phyloP scores from a whole-genome alignment of 92 coral and sea anemone genomes.

The Galaxea fascicularis region DNA sequence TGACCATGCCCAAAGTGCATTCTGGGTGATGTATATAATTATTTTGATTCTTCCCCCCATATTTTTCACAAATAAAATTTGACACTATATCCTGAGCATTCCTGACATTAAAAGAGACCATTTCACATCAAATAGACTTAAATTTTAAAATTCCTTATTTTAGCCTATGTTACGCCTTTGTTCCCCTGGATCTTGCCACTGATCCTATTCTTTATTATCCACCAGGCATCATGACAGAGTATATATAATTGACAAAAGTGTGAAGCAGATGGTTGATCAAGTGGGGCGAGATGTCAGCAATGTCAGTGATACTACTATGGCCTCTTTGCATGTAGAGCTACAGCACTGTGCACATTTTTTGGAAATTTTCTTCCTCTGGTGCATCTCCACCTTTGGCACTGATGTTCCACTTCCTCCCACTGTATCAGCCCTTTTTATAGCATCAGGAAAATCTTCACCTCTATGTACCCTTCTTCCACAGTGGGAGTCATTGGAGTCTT shows the following conservation, averaged over 20 bases:
- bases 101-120: background rate
- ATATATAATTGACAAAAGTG: too few species aligned
- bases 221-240: too few species aligned
- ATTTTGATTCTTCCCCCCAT: background rate
- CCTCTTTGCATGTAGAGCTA: too few species aligned
- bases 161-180: slow-evolving; percentile 5
- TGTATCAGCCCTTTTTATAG: slow-evolving; percentile 1
- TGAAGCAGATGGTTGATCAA: slow-evolving; percentile 2
- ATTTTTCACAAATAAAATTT: background rate
- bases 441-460: slow-evolving; percentile 21
- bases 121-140: background rate
- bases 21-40: background rate
- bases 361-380: slow-evolving; percentile 30
- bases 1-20: background rate
- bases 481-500: background rate
- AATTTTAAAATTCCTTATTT: background rate
- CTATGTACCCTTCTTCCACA: slow-evolving; percentile 51
- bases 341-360: slow-evolving; percentile 10
- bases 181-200: slow-evolving; percentile 4
- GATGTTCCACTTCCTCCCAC: slow-evolving; percentile 29
- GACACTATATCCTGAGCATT: background rate
- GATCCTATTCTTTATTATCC: background rate
- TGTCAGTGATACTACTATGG: background rate
- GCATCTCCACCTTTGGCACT: slow-evolving; percentile 25
- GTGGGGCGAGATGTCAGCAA: slow-evolving; percentile 12